These are phyloP conservation scores for Stenotaenia linearis DNA, from an alignment of 2,888 invertebrate species.

Conservation along the genomic window DNA sequence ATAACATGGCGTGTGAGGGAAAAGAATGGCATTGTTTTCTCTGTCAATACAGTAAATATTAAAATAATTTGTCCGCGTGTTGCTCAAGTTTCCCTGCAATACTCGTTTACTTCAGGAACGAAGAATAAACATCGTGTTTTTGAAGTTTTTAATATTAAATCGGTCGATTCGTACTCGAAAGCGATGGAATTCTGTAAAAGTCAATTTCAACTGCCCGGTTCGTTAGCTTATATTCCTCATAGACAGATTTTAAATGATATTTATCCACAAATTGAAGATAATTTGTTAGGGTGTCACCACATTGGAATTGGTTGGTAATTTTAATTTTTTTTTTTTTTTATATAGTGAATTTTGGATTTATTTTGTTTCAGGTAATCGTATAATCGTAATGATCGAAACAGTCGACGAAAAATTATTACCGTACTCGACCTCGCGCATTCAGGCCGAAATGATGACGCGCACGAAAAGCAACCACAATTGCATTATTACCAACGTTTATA, in stretches of 20 bases:
- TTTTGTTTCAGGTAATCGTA: neutral
- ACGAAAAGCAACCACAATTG: neutral
- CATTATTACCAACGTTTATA: neutral
- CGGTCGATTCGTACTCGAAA: neutral
- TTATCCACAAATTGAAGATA: neutral
- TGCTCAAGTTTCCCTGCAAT: too few species aligned
- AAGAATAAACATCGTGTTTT: too few species aligned
- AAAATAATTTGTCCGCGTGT: too few species aligned
- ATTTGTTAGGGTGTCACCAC: neutral
- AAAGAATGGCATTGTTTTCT: neutral
- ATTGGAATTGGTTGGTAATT: neutral
- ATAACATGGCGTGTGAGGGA: neutral
- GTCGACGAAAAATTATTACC: neutral
- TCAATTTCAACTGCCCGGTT: neutral
- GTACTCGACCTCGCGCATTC: neutral
- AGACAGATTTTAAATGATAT: neutral
- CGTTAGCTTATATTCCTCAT: neutral
- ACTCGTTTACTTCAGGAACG: too few species aligned
- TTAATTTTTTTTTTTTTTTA: neutral
- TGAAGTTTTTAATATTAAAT: too few species aligned
- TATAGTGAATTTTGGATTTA: neutral
- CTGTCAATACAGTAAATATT: neutral
- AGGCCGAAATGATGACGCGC: neutral
- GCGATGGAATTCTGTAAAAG: neutral
- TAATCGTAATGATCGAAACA: neutral